A percentile compares a stretch with the other conserved stretches of the same genome.
Evolutionary conservation across 2,888 invertebrate genomes (phyloP).

Genomic region (Griposia aprilina): DNA sequence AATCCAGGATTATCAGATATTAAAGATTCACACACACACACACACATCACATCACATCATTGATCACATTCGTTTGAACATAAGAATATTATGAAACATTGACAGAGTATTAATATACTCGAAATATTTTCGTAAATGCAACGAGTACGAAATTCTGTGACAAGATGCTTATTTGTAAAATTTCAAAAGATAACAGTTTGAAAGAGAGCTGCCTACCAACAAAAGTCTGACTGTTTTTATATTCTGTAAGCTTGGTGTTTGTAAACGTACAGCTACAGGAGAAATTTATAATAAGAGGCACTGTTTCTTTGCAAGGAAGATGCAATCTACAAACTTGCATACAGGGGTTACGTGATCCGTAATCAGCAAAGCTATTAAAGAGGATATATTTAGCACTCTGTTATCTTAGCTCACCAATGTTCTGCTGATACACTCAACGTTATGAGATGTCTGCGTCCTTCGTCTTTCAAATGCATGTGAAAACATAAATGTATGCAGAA

Average conservation of each 20-base stretch:
- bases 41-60: too few relatives aligned
- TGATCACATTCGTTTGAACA: neutral
- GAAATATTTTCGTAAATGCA: neutral
- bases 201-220: neutral
- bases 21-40: too few relatives aligned
- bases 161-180: neutral
- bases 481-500: neutral
- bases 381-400: slow-evolving; percentile 43
- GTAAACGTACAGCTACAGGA: neutral
- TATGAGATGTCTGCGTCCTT: slow-evolving; percentile 27
- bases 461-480: slow-evolving; percentile 22
- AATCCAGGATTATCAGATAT: neutral
- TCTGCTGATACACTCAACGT: slow-evolving; percentile 32
- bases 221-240: slow-evolving; percentile 2
- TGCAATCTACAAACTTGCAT: slow-evolving; percentile 40
- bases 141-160: neutral
- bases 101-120: neutral
- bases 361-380: slow-evolving; percentile 48
- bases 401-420: slow-evolving; percentile 55
- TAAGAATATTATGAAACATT: neutral
- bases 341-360: slow-evolving; percentile 32
- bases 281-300: neutral
- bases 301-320: slow-evolving; percentile 1
- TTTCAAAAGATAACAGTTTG: neutral
- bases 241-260: neutral